Evolutionary conservation across 2,113 vertebrate genomes (phyloP).

Genomic region (Strix uralensis): DNA sequence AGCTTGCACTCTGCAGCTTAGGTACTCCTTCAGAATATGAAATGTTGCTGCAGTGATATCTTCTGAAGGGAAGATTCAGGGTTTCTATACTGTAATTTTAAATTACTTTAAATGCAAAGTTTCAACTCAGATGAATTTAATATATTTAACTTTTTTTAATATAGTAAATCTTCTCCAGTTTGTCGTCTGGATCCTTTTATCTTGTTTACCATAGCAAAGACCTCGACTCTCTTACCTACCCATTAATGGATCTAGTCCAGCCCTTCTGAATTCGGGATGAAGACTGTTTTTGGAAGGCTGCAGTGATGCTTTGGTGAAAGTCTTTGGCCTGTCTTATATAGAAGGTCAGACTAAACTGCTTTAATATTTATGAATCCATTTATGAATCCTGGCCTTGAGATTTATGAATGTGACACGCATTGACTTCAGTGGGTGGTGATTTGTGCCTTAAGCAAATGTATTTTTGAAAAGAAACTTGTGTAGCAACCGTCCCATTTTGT

Average conservation of each 20-base stretch:
- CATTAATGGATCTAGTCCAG: background rate
- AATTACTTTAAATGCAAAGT: background rate
- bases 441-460: conserved; percentile 47
- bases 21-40: background rate
- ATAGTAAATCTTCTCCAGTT: background rate
- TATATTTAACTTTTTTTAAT: background rate
- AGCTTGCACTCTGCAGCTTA: background rate
- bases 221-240: background rate
- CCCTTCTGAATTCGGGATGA: background rate
- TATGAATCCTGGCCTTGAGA: conserved; percentile 27
- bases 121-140: background rate
- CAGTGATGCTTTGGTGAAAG: background rate
- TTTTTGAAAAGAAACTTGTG: conserved; percentile 13
- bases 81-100: background rate
- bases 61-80: background rate
- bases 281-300: background rate
- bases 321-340: background rate
- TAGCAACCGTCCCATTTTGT: background rate
- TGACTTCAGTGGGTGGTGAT: conserved; percentile 32
- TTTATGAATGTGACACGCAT: background rate
- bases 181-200: background rate
- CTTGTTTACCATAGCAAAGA: background rate
- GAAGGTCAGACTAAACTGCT: conserved; percentile 14
- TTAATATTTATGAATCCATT: conserved; percentile 38
- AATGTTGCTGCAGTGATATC: background rate